These are phyloP conservation scores for Columba janthina DNA, from an alignment of 2,113 vertebrate species.

Conservation along the genomic window DNA sequence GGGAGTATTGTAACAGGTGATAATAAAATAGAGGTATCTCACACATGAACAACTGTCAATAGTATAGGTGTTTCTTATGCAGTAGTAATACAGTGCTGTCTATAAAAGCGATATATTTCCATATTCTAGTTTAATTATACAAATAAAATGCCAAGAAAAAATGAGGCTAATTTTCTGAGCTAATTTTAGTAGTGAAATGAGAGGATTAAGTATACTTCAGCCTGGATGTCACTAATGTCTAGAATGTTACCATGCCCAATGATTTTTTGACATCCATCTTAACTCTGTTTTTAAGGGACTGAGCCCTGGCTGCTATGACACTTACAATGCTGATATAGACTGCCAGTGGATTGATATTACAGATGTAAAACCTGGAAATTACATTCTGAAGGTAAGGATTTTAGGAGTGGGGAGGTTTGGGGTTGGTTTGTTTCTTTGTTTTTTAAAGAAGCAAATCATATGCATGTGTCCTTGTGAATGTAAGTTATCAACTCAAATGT, in stretches of 20 bases:
- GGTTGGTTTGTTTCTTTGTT: background rate
- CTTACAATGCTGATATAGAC: slow-evolving; percentile 97
- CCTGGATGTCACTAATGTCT: background rate
- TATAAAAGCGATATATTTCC: background rate
- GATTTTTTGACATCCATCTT: background rate
- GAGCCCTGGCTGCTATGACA: slow-evolving; percentile 97
- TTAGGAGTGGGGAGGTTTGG: background rate
- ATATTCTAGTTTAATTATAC: background rate
- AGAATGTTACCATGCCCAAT: background rate
- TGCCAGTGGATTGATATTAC: slow-evolving; percentile 99
- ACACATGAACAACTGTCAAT: background rate
- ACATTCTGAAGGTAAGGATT: slow-evolving; percentile 89
- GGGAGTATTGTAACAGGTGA: background rate
- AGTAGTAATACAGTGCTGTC: background rate
- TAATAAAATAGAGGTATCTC: background rate
- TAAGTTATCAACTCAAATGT: background rate
- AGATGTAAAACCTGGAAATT: slow-evolving; percentile 96
- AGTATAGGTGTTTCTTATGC: background rate
- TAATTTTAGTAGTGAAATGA: background rate
- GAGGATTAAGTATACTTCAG: background rate
- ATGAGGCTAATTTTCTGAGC: background rate
- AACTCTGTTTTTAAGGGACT: slow-evolving; percentile 81
- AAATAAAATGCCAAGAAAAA: background rate
- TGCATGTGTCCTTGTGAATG: background rate
- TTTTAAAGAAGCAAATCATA: background rate